Base-by-base conservation (phyloP, 1,140 invertebrate species). In the Sminthurides bifidus region DNA sequence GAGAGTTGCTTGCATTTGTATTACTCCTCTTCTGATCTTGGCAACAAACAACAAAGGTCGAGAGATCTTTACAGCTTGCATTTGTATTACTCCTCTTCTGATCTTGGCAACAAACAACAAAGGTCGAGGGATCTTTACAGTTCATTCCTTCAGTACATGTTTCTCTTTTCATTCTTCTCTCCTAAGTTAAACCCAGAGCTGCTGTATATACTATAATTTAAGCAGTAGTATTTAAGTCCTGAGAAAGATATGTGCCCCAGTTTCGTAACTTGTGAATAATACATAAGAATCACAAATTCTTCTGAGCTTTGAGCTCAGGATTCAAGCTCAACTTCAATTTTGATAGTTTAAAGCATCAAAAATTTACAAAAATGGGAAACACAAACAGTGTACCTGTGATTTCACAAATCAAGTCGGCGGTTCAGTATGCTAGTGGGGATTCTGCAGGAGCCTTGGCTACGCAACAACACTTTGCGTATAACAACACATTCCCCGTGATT, bases 401-500 rank as follows among this genome's bases (percentile, higher is more conserved):
- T 17, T 56, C 53, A 2, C 58, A 60, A 30, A 8, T 38, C 2
- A 60, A 60, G 24, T 60, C 58, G 4, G 24, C 56, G 15, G 48
- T 37, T 1, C 58, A 60, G 33, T 52, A 52, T 27, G 43, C 52
- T 27, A 44, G 53, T 30, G 58, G 58, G 27, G 53, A 62, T 51
- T 38, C 60, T 8, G 6, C 12, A 21, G 60, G 56, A 31, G 60
- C 60, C 3, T 46, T 62, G 15, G 38, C 30, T 2, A 62, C 60
- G 10, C 60, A 62, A 24, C 19, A 58, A 33, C 55, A 62, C 21
- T 62, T 62, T 52, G 60, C 60, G 2, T 62, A 62, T 21, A 50
- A 45, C 8, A 62, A 62, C 23, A 62, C 60, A 24, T 62, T 62
- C 30, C 60, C 60, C 8, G 52, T 62, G 3, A 46, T 62, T 17